phyloP scores from a whole-genome alignment of 2,113 vertebrate species.

The Phodopus roborovskii region DNA sequence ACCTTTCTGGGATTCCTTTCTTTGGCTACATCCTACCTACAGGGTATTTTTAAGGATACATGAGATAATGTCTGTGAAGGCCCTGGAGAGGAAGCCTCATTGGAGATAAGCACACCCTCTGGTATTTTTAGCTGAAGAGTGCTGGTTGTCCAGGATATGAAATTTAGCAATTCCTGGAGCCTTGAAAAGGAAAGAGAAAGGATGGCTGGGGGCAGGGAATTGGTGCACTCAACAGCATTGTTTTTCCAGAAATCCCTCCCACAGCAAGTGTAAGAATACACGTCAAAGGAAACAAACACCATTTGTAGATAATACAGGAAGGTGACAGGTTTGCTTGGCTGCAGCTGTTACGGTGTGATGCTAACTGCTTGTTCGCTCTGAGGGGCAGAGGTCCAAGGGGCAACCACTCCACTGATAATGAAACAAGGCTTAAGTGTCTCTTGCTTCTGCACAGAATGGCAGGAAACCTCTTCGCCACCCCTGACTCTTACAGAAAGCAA shows the following conservation, averaged over 20 bases:
- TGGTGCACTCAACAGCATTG: constrained; percentile 37
- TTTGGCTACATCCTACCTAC: constrained; percentile 32
- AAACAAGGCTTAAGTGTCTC: constrained; percentile 76
- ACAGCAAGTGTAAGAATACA: constrained; percentile 59
- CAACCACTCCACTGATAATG: constrained; percentile 44
- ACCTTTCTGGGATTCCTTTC: constrained; percentile 17
- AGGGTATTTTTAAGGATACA: constrained; percentile 74
- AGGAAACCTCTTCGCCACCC: constrained; percentile 83
- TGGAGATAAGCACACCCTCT: constrained; percentile 70
- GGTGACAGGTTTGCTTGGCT: constrained; percentile 69
- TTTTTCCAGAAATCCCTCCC: constrained; percentile 76
- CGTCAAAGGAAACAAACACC: constrained; percentile 83
- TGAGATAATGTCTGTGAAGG: constrained; percentile 76
- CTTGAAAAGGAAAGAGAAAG: constrained; percentile 76
- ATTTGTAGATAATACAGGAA: constrained; percentile 72
- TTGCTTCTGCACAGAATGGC: constrained; percentile 73
- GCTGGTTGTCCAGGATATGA: constrained; percentile 64
- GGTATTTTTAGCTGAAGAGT: constrained; percentile 77
- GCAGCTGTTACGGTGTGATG: neutral
- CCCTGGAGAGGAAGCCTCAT: constrained; percentile 73
- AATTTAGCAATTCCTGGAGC: constrained; percentile 42
- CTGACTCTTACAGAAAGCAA: constrained; percentile 50
- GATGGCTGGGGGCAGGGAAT: constrained; percentile 53
- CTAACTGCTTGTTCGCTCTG: neutral
- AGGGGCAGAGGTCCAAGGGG: neutral